phyloP scores from a whole-genome alignment of 2,797 vertebrate genomes.

The Sciaenops ocellatus region DNA sequence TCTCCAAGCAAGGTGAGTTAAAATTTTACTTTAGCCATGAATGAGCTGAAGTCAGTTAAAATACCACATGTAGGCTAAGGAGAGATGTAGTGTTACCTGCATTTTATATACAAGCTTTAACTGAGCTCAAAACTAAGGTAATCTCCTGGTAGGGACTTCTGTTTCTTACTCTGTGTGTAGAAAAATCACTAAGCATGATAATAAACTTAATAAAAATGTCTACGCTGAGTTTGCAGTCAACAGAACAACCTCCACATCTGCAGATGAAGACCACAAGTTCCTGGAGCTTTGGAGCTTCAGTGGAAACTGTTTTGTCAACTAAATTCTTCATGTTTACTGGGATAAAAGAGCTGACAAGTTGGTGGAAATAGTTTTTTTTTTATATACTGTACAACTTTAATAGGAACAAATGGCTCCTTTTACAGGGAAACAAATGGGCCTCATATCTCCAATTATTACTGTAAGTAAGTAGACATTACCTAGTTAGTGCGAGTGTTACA shows the following conservation, averaged over 20 bases:
- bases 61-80: not conserved
- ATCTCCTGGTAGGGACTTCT: not conserved
- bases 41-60: constrained; percentile 9
- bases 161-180: not conserved
- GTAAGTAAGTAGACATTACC: not conserved
- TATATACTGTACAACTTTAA: not conserved
- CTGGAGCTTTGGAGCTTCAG: not conserved
- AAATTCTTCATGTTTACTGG: not conserved
- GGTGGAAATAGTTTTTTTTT: not conserved
- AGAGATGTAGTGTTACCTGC: not conserved
- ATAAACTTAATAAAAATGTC: not conserved
- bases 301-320: not conserved
- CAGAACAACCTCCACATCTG: not conserved
- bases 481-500: not conserved
- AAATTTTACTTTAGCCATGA: constrained; percentile 17
- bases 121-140: not conserved
- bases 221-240: not conserved
- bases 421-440: not conserved
- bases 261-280: not conserved
- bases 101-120: not conserved
- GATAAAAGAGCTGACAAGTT: not conserved
- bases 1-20: constrained; percentile 10
- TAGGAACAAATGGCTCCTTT: not conserved
- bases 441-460: not conserved
- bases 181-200: not conserved